Evolutionary conservation across 2,888 invertebrate species (phyloP), one percentile per base, ranked within the genome.

Genomic region (Hirtodrosophila confusa): DNA sequence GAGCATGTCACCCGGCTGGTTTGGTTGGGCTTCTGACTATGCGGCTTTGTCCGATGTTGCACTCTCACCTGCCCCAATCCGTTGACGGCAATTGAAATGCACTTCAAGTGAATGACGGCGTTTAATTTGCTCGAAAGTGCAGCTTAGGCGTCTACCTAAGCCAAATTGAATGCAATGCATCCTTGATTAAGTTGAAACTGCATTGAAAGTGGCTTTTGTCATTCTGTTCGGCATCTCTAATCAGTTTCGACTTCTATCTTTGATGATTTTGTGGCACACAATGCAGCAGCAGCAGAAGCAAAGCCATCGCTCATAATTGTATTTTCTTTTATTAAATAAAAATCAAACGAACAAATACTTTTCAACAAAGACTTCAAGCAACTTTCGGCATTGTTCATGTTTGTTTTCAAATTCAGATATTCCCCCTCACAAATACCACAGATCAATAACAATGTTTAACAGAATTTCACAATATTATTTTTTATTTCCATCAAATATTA

Each of bases 1-100:
- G 55, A 78, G 87, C 82, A 84, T 78, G 85, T 73, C 78, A 78
- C 60, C 54, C 33, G 44, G 40, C 23, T 45, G 61, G 36, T 60
- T 66, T 71, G 60, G 49, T 50, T 71, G 85, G 73, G 80, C 80
- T 82, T 82, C 80, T 66, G 69, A 65, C 69, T 54, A 82, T 82
- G 87, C 47, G 29, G 47, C 60, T 35, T 24, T 12, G 7, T 24
- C 24, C 40, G 23, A 8, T 37, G 33, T 33, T 49, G 71, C 58
- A 50, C 72, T 57, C 57, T 66, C 60, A 63, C 50, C 68, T 68
- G 62, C n/a, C 36, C 10, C 45, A 17, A 39, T 33, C 37, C n/a
- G 27, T 5, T 11, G 11, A 8, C 31, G 40, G 54, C 69, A 69
- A 72, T 77, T 61, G 75, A 68, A 77, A 61, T 64, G 58, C 60